Base-by-base conservation (phyloP, 2,113 vertebrate species). In the Gnathochromis pfefferi region DNA sequence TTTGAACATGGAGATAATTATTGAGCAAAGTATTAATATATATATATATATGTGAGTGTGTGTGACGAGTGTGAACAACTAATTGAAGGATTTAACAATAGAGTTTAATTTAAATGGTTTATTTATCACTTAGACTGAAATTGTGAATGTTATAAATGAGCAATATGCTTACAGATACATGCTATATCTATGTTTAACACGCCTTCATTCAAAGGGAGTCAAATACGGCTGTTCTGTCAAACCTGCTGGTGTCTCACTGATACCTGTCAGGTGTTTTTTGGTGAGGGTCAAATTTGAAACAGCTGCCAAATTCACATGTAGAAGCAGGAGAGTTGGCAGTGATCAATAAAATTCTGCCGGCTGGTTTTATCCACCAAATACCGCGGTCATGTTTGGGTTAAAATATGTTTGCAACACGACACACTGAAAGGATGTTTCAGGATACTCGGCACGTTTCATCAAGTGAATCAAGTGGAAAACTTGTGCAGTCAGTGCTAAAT, bases 71-170 rank as follows among this genome's bases (percentile, higher is more conserved):
- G 87, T 94, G 88, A 91, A 80, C 49, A 83, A 68, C 85, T 85
- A 89, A 81, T 31, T 28, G 68, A 88, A 84, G 70, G 82, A 85
- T 85, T 91, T 89, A 70, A 86, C 65, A 83, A 85, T 85, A 84
- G 45, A 28, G 80, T 91, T 92, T 86, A 26, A 80, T 92, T 93
- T 73, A 75, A 91, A 91, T 91, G 83, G 89, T 91, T 94, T 91
- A 90, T 94, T 93, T 89, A 88, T 93, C 54, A 83, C 31, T 89
- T 91, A 90, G 54, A 91, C 85, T 90, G 23, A 87, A 89, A 87
- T 94, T 91, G 91, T 95, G 90, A 95, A 94, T 94, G 92, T 95
- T 85, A 90, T 93, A 83, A 83, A 91, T 78, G 70, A 96, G 91
- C 93, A 92, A 94, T 93, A 95, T 92, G 92, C 92, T 90, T 94